Base-by-base conservation (phyloP, 2,888 invertebrate genomes). In the Cosmia pyralina region DNA sequence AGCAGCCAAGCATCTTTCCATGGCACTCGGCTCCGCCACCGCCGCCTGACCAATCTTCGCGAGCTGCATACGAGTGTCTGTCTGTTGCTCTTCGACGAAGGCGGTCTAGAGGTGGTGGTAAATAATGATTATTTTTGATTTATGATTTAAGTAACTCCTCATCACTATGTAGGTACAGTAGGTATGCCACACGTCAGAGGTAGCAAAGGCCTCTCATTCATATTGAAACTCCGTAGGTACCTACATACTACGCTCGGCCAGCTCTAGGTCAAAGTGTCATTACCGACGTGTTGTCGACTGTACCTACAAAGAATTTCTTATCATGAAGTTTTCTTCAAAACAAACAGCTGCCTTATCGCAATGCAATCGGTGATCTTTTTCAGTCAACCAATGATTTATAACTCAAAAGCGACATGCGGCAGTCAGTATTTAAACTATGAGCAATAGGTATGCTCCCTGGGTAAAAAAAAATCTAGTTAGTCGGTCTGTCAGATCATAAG, bases 1-100 rank as follows among this genome's bases (percentile, higher is more conserved):
- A 3, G 94, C 94, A 0, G 91, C 75, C 55, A 96, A 91, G 74
- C 96, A 96, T 3, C 90, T 89, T 89, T 96, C 92, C 95, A 96
- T 95, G 1, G 91, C 92, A 76, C 87, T 92, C 5, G 95, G 95
- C 75, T 94, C 90, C 0, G 93, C 94, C 58, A 95, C 94, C 0
- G 95, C 95, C 5, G 92, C 93, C 55, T 91, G 90, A 0, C 96
- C 96, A 71, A 96, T 95, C 90, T 92, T 93, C 2, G 91, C 91
- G 10, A 96, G 87, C 79, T 94, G 91, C 0, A 92, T 91, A n/a
- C 93, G 90, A 1, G 86, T 90, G 22, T 93, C 93, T 0, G 90
- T 91, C 2, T 91, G 91, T 41, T 93, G 91, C 66, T 94, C 93
- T 60, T 95, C 95, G 22, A 88, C 89, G n/a, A 90, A 75, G 3